Conservation (phyloP, 1,140 invertebrate genomes). For the Chrysomallon squamiferum region DNA sequence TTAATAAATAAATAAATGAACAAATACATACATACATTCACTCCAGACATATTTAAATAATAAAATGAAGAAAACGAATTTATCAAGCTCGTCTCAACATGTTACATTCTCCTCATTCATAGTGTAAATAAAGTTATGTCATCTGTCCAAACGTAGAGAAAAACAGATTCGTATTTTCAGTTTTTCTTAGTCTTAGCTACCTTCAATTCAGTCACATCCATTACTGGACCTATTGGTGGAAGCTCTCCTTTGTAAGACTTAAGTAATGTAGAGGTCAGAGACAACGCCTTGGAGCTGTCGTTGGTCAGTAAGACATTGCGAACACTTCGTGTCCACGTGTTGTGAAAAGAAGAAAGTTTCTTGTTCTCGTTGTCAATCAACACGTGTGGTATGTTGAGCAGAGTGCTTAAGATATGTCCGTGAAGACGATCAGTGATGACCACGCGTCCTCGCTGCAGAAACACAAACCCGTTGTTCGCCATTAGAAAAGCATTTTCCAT, state of each 20-base stretch:
- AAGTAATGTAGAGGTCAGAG: conserved; percentile 9
- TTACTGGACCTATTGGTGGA: conserved; percentile 7
- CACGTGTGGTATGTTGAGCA: conserved; percentile 35
- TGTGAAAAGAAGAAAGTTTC: conserved; percentile 29
- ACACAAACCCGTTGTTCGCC: conserved; percentile 14
- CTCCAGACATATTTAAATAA: too few relatives aligned
- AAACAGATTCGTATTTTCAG: too few relatives aligned
- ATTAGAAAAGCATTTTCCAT: conserved; percentile 18
- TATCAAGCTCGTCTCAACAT: too few relatives aligned
- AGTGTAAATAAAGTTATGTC: too few relatives aligned
- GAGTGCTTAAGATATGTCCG: conserved; percentile 30
- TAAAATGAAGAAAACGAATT: too few relatives aligned
- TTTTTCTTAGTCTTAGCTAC: too few relatives aligned
- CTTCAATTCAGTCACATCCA: conserved; percentile 5
- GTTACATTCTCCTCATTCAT: too few relatives aligned
- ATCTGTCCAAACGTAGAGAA: too few relatives aligned
- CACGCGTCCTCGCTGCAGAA: conserved; percentile 25
- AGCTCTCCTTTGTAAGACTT: conserved; percentile 3
- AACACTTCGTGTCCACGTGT: conserved; percentile 30
- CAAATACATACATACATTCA: too few relatives aligned
- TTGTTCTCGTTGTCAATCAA: conserved; percentile 26
- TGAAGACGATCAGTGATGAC: conserved; percentile 38
- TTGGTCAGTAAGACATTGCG: conserved; percentile 9
- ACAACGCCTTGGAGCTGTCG: conserved; percentile 7
- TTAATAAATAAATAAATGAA: too few relatives aligned